These are phyloP conservation scores for Oreochromis mossambicus DNA, from an alignment of 2,797 vertebrate genomes.

Conservation along the genomic window DNA sequence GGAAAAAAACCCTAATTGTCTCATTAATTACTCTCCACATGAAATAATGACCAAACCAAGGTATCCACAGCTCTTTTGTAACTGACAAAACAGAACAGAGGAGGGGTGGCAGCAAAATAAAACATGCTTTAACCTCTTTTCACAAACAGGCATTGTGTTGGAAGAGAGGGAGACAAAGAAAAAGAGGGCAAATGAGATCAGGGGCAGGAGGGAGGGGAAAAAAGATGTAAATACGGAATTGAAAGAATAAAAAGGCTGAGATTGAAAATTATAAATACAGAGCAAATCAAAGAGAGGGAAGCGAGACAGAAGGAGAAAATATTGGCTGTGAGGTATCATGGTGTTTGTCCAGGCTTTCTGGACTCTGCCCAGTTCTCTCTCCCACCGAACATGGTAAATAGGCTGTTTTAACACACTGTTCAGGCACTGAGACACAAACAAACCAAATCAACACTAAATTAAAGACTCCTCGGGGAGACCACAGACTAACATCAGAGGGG, in stretches of 20 bases:
- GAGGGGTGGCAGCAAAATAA: slow-evolving; percentile 36
- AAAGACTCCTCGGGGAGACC: slow-evolving; percentile 58
- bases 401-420: slow-evolving; percentile 64
- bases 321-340: slow-evolving; percentile 29
- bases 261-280: slow-evolving; percentile 24
- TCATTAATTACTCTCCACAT: slow-evolving; percentile 65
- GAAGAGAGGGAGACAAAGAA: slow-evolving; percentile 33
- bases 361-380: slow-evolving; percentile 50
- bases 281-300: slow-evolving; percentile 6
- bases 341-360: slow-evolving; percentile 57
- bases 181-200: slow-evolving; percentile 37
- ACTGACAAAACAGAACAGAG: slow-evolving; percentile 39
- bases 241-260: slow-evolving; percentile 1
- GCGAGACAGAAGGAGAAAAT: slow-evolving; percentile 16
- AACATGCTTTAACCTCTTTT: slow-evolving; percentile 45
- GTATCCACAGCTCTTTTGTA: slow-evolving; percentile 56
- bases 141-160: slow-evolving; percentile 44
- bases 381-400: slow-evolving; percentile 51
- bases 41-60: slow-evolving; percentile 52
- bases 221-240: not conserved
- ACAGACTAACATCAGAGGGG: slow-evolving; percentile 45
- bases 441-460: slow-evolving; percentile 65
- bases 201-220: not conserved
- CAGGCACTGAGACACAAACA: slow-evolving; percentile 60
- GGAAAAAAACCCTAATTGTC: slow-evolving; percentile 51